Percentiles rank a stretch among this genome's conserved stretches.
phyloP scores from a whole-genome alignment of 2,888 invertebrate species.

The Tetanocera ferruginea region DNA sequence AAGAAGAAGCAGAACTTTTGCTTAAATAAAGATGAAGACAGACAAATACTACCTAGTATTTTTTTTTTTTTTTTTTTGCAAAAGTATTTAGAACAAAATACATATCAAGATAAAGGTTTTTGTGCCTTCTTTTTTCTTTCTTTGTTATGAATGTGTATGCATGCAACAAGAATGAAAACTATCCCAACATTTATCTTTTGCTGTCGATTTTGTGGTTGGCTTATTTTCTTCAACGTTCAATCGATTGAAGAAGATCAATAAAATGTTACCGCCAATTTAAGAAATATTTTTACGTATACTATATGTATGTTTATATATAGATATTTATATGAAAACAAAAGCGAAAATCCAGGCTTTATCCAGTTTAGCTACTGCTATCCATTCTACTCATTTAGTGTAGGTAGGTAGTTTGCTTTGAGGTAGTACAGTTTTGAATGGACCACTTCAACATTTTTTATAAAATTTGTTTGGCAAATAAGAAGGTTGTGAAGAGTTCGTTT shows the following conservation, averaged over 20 bases:
- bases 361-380: too few species aligned
- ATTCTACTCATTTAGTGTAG: too few species aligned
- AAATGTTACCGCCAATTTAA: constrained; percentile 44
- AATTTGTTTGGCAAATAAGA: too few species aligned
- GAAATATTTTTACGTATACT: background rate
- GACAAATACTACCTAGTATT: too few species aligned
- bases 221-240: constrained; percentile 32
- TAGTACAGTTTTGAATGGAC: too few species aligned
- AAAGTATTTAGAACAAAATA: constrained; percentile 15
- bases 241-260: constrained; percentile 47
- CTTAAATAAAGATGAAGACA: background rate
- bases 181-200: constrained; percentile 32
- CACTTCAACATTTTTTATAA: too few species aligned
- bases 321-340: too few species aligned
- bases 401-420: too few species aligned
- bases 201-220: constrained; percentile 17
- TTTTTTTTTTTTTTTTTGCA: background rate
- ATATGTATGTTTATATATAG: too few species aligned
- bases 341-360: too few species aligned
- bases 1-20: background rate
- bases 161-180: constrained; percentile 13
- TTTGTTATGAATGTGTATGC: background rate
- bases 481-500: too few species aligned
- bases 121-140: background rate
- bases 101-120: background rate